These are phyloP conservation scores for Darevskia nairensis DNA, from an alignment of 2,797 vertebrate genomes.

Conservation along the genomic window DNA sequence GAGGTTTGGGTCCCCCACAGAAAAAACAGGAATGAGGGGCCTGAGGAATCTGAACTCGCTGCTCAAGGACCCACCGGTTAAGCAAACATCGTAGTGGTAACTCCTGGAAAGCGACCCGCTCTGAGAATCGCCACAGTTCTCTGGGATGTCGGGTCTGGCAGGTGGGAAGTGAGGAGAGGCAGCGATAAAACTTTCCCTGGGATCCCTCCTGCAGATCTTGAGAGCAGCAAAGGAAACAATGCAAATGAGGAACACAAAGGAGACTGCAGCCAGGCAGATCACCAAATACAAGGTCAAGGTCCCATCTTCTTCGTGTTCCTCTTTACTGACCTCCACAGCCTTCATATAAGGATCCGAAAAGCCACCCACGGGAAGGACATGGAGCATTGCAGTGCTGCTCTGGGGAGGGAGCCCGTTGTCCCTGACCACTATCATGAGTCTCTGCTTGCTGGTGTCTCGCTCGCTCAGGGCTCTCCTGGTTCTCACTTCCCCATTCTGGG, in stretches of 20 bases:
- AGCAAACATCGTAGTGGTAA: conserved; percentile 44
- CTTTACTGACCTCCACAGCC: not conserved
- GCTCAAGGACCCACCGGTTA: conserved; percentile 19
- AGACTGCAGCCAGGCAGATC: conserved; percentile 16
- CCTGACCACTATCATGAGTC: not conserved
- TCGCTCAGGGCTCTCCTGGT: not conserved
- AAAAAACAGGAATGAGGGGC: conserved; percentile 11
- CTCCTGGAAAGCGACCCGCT: not conserved
- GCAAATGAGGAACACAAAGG: conserved; percentile 7
- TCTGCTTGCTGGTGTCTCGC: not conserved
- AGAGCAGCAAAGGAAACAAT: not conserved
- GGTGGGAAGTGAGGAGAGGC: not conserved
- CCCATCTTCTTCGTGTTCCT: conserved; percentile 68
- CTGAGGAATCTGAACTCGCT: conserved; percentile 68
- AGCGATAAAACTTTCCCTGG: not conserved
- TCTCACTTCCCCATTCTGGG: conserved; percentile 37
- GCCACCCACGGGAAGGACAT: conserved; percentile 2
- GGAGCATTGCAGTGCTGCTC: not conserved
- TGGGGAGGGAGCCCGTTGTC: conserved; percentile 3
- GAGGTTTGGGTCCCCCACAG: not conserved
- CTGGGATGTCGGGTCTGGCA: not conserved
- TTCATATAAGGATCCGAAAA: conserved; percentile 32
- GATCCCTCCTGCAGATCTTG: not conserved
- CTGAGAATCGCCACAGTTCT: not conserved
- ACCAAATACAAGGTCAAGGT: conserved; percentile 57